Percentiles rank a stretch among this genome's conserved stretches.
Conservation (phyloP, 2,888 invertebrate genomes). For the Girardia tigrina region DNA sequence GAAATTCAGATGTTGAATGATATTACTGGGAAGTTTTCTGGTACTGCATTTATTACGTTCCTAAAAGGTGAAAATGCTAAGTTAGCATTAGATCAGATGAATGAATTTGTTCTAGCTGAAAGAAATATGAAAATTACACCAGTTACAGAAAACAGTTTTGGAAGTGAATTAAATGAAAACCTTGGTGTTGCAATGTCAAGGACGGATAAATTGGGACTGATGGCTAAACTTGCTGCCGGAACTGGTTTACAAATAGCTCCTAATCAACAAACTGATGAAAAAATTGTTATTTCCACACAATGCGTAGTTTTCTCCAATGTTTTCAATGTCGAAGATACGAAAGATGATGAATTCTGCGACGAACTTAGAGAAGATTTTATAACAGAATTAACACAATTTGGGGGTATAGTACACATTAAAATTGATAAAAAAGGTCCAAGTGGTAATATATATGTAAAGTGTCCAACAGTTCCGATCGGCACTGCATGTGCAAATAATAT, state of each 20-base stretch:
- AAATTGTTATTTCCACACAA: conserved; percentile 63
- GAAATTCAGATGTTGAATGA: background rate
- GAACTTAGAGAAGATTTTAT: background rate
- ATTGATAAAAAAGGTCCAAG: background rate
- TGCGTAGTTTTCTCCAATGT: conserved; percentile 98
- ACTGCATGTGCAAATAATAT: background rate
- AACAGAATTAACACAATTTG: background rate
- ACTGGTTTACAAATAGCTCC: background rate
- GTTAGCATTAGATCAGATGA: background rate
- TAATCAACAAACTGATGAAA: background rate
- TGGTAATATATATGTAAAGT: background rate
- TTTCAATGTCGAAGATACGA: conserved; percentile 62
- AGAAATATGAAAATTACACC: background rate
- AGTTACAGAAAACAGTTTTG: background rate
- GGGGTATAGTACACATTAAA: background rate
- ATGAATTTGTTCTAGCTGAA: background rate
- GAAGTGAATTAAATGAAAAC: conserved; percentile 10
- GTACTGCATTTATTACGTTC: background rate
- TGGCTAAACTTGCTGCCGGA: background rate
- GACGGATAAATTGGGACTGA: background rate
- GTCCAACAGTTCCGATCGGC: background rate
- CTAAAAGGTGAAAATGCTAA: conserved; percentile 6
- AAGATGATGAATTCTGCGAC: background rate
- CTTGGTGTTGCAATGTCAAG: background rate
- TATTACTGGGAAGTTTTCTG: background rate